Evolutionary conservation across 2,888 invertebrate genomes (phyloP), one percentile per base, ranked within the genome.

Genomic region (Ligdia adustata): DNA sequence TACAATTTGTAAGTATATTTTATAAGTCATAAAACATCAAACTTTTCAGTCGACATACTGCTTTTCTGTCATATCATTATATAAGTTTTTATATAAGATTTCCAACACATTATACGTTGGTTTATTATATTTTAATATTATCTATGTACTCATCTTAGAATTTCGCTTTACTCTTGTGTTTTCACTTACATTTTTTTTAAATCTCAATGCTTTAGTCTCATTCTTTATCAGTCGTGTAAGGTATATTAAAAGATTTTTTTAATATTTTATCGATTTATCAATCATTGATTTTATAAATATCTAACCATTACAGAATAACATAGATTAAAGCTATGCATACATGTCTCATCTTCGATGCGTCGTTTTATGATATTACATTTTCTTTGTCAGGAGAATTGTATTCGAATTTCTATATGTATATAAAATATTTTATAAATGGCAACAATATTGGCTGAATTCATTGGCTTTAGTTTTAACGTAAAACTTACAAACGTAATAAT

Each of bases 321-420:
- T 71, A 64, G 66, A 63, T 73, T 74, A 77, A 72, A 75, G 70
- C 75, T 72, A 75, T 70, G 63, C 39, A 64, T 68, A 63, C 60
- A 60, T 66, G 56, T 66, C 42, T 55, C 51, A 60, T 66, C 55
- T 77, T 78, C 76, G 73, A 73, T 75, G 75, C 71, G 65, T 65
- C 66, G 72, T 71, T 75, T 53, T 59, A 49, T 70, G 60, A 63
- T 66, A 58, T 52, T 44, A 52, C 55, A 54, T 60, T 35, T 60
- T 57, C 52, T 41, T 50, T 42, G 42, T 24, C 29, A 9, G 12
- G 26, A 37, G 50, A 56, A 52, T 60, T 38, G 48, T 34, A 54
- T 56, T 56, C 56, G 16, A 44, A 50, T 31, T 18, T 18, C 4
- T 18, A 18, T 11, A 34, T 31, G 28, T 16, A 45, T 45, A 26